phyloP scores from a whole-genome alignment of 2,797 vertebrate genomes.

The Lepus oiostolus region DNA sequence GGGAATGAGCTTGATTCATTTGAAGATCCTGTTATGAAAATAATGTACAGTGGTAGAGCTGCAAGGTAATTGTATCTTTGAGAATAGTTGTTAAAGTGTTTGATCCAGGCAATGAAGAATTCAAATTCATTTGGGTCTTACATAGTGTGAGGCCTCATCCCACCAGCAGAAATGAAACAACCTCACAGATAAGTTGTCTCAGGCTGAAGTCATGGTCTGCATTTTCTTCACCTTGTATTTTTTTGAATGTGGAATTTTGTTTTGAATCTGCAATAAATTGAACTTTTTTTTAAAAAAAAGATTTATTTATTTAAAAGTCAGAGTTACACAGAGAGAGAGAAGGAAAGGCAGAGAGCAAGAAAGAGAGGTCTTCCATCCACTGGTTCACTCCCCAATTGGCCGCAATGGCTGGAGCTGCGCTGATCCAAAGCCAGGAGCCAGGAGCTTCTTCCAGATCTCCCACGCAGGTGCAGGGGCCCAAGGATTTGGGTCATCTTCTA shows the following conservation, averaged over 20 bases:
- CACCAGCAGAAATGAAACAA: not conserved
- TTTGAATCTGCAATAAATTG: not conserved
- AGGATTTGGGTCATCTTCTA: too few relatives aligned
- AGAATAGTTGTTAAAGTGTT: not conserved
- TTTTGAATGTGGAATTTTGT: not conserved
- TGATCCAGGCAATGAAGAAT: slow-evolving; percentile 39
- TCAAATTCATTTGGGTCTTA: not conserved
- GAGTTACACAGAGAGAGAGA: too few relatives aligned
- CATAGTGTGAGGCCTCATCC: not conserved
- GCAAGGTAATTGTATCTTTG: not conserved
- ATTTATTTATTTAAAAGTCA: too few relatives aligned
- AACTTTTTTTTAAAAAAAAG: not conserved
- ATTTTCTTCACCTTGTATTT: not conserved
- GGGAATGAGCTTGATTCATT: not conserved
- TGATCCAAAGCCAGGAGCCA: too few relatives aligned
- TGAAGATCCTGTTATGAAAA: not conserved
- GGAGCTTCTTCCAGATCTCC: too few relatives aligned
- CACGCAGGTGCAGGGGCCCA: too few relatives aligned
- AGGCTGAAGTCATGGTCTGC: not conserved
- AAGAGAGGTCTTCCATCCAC: too few relatives aligned
- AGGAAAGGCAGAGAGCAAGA: too few relatives aligned
- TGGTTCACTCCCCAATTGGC: too few relatives aligned
- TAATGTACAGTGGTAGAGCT: not conserved
- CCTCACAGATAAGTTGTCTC: not conserved
- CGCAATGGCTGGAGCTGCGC: too few relatives aligned